Percentiles rank a stretch among this genome's conserved stretches.
These are phyloP conservation scores for Cisticola juncidis DNA, from an alignment of 2,113 vertebrate species.

Conservation along the genomic window DNA sequence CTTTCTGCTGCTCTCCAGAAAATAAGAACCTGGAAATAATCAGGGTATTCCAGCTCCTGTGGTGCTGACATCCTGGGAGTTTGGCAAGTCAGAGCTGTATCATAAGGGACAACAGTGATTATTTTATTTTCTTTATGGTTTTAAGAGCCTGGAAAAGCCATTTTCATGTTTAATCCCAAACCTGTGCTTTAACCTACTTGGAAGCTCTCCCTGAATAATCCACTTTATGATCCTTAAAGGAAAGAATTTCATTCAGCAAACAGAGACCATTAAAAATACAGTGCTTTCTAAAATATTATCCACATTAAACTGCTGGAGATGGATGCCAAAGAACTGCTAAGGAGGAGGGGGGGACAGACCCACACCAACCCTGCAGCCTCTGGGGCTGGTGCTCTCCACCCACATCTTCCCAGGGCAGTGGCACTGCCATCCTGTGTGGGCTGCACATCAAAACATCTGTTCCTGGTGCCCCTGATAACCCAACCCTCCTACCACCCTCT, in stretches of 20 bases:
- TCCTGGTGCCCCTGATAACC: background rate
- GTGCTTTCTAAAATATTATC: background rate
- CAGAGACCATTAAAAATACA: background rate
- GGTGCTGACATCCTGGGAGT: background rate
- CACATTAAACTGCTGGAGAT: background rate
- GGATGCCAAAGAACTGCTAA: background rate
- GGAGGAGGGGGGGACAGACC: background rate
- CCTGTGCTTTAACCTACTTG: slow-evolving; percentile 24
- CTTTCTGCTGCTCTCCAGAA: background rate
- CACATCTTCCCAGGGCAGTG: background rate
- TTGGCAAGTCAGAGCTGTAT: background rate
- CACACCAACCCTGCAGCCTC: background rate
- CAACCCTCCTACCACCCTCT: rapidly evolving
- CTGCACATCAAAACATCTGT: background rate
- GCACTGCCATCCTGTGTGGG: background rate
- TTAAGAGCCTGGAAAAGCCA: background rate
- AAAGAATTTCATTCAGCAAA: background rate
- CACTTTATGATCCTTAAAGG: background rate
- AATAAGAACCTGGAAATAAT: background rate
- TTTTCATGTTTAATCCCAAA: background rate
- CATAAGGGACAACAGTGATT: background rate
- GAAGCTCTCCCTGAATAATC: slow-evolving; percentile 19
- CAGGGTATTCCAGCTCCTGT: background rate
- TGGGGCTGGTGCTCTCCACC: background rate
- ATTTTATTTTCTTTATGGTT: background rate